Conservation (phyloP, 2,888 invertebrate genomes). For the Apodemia duryi region DNA sequence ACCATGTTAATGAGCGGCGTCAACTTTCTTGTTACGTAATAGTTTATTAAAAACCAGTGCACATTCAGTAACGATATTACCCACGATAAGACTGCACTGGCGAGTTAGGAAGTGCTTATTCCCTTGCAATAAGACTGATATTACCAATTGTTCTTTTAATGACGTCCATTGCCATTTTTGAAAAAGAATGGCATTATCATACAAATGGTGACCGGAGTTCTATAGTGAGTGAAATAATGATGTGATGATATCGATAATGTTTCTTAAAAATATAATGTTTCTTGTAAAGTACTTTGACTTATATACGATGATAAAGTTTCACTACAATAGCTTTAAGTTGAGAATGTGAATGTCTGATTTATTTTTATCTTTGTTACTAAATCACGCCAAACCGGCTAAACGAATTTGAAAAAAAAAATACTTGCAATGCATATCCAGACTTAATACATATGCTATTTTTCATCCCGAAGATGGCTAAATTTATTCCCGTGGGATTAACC, state of each 20-base stretch:
- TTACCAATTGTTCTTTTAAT: slow-evolving; percentile 32
- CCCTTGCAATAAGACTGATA: slow-evolving; percentile 24
- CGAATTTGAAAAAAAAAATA: too few species aligned
- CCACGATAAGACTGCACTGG: slow-evolving; percentile 6
- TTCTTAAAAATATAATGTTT: too few species aligned
- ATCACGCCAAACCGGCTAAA: too few species aligned
- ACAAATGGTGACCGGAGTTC: slow-evolving; percentile 57
- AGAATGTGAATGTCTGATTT: too few species aligned
- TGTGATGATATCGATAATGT: slow-evolving; percentile 26
- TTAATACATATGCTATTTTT: too few species aligned
- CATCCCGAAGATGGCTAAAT: too few species aligned
- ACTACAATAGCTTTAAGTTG: too few species aligned
- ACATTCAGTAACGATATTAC: slow-evolving; percentile 1
- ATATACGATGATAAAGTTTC: too few species aligned
- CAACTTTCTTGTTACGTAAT: neutral
- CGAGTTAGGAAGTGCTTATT: slow-evolving; percentile 22
- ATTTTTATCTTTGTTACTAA: too few species aligned
- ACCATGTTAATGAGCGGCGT: neutral
- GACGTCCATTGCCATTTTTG: slow-evolving; percentile 64
- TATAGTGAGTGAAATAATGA: slow-evolving; percentile 33
- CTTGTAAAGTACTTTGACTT: too few species aligned
- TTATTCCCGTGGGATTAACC: too few species aligned
- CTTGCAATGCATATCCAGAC: too few species aligned
- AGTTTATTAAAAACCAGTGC: slow-evolving; percentile 6
- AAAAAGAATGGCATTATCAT: slow-evolving; percentile 69